Percentiles rank a stretch among this genome's conserved stretches.
These are phyloP conservation scores for Tachycineta bicolor DNA, from an alignment of 2,113 vertebrate genomes.

Conservation along the genomic window DNA sequence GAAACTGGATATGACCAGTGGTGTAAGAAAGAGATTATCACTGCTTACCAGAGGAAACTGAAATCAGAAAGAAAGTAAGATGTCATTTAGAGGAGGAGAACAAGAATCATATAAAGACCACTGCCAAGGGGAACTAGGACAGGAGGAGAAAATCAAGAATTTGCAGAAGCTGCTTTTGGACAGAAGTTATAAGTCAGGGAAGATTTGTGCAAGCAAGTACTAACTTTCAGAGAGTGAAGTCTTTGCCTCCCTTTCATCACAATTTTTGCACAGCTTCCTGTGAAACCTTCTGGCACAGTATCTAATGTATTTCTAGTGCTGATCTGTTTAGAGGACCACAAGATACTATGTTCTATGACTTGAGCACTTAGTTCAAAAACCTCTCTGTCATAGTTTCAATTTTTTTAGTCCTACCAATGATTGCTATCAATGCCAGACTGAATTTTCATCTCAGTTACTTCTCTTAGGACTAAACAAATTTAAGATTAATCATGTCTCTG, in stretches of 20 bases:
- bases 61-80: background rate
- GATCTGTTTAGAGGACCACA: background rate
- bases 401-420: background rate
- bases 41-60: background rate
- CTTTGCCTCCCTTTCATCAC: background rate
- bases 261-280: background rate
- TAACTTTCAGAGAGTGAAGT: background rate
- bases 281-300: background rate
- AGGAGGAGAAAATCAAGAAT: background rate
- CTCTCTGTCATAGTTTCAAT: background rate
- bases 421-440: background rate
- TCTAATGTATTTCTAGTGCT: background rate
- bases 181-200: background rate
- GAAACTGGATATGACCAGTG: background rate
- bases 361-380: background rate
- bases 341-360: background rate
- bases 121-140: background rate
- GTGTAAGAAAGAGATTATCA: background rate
- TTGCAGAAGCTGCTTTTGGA: background rate
- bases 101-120: background rate
- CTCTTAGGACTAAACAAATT: background rate
- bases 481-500: background rate
- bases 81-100: background rate
- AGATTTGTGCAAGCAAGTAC: background rate
- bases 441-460: background rate